phyloP scores from a whole-genome alignment of 2,113 vertebrate genomes.

The Pholis gunnellus region DNA sequence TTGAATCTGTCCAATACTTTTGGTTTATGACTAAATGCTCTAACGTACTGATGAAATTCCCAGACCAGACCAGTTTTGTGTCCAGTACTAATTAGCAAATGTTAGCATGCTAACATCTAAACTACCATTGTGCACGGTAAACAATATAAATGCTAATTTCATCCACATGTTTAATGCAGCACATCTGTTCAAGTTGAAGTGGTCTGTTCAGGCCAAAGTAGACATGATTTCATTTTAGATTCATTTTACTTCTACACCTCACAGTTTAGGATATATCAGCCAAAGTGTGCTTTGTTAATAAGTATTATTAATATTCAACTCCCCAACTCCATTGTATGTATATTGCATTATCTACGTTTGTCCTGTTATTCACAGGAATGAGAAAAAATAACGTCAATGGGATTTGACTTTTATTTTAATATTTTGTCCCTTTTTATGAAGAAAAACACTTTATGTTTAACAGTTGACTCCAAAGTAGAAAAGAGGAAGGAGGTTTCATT shows the following conservation, averaged over 20 bases:
- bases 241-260: not conserved
- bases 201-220: not conserved
- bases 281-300: not conserved
- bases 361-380: not conserved
- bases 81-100: too few relatives aligned
- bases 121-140: not conserved
- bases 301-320: not conserved
- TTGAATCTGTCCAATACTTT: too few relatives aligned
- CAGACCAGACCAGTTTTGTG: too few relatives aligned
- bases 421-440: not conserved
- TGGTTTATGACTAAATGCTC: too few relatives aligned
- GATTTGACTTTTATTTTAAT: not conserved
- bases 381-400: not conserved
- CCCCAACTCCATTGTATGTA: not conserved
- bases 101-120: not conserved
- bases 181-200: not conserved
- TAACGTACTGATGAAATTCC: too few relatives aligned
- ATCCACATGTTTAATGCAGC: not conserved
- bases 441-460: not conserved
- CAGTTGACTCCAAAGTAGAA: constrained; percentile 2
- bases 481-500: not conserved
- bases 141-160: not conserved
- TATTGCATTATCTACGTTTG: not conserved
- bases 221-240: not conserved
- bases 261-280: not conserved